Conservation (phyloP, 2,888 invertebrate genomes). For the Ophioninae sp. region DNA sequence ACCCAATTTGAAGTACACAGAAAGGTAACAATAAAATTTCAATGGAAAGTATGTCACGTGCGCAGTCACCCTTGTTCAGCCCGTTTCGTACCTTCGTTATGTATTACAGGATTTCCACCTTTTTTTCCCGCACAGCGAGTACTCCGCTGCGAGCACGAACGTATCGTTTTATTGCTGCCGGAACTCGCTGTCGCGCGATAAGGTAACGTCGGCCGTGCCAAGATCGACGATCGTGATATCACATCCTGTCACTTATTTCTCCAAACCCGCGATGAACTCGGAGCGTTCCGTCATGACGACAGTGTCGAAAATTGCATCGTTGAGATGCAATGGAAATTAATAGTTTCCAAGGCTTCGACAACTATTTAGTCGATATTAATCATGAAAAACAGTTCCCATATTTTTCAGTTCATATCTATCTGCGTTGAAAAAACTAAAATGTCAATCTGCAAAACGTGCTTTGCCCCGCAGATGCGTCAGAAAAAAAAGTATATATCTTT, state of each 20-base stretch:
- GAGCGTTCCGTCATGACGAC: neutral
- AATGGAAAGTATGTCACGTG: neutral
- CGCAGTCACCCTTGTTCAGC: neutral
- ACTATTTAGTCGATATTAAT: neutral
- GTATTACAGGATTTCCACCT: neutral
- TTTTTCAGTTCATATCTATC: neutral
- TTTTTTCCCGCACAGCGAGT: neutral
- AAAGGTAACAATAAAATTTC: conserved; percentile 2
- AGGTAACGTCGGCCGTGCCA: conserved; percentile 6
- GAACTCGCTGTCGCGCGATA: conserved; percentile 33
- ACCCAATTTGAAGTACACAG: conserved; percentile 4
- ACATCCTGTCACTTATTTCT: neutral
- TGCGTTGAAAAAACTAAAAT: neutral
- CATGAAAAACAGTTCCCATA: neutral
- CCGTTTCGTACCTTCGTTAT: neutral
- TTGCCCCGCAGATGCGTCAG: too few species aligned
- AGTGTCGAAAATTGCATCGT: neutral
- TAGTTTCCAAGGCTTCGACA: neutral
- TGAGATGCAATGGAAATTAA: conserved; percentile 14
- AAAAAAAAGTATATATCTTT: too few species aligned
- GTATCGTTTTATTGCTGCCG: conserved; percentile 31
- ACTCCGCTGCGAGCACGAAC: conserved; percentile 30
- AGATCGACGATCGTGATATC: conserved; percentile 13
- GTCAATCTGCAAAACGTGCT: too few species aligned
- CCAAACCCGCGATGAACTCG: neutral